Base-by-base conservation (phyloP, 2,888 invertebrate genomes). In the Drosophila koepferae region DNA sequence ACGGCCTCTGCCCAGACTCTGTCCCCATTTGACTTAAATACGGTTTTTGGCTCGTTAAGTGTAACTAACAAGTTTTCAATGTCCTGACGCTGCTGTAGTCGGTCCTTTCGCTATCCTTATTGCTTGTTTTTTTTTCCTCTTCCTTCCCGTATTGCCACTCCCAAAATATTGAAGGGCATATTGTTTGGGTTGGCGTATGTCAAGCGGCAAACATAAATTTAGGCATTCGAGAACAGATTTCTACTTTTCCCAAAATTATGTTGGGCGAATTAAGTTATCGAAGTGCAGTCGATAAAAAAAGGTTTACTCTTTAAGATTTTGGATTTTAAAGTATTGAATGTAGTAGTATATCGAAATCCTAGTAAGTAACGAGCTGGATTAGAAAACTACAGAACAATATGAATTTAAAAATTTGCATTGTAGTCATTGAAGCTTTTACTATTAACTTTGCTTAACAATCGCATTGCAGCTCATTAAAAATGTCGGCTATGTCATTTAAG, bases 11-110 rank as follows among this genome's bases (percentile, higher is more conserved):
- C 40, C 20, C 14, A 18, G 58, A 18, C 71, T 41, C 41, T 8
- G 41, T 41, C 63, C 62, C 81, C 56, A 72, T 83, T 83, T 83
- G 86, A 74, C 86, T 86, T 88, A 83, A 86, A 89, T 81, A 86
- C 86, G 81, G 84, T 76, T 79, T 88, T 86, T 81, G 81, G 89
- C 86, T 86, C 86, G 86, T 89, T 86, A 86, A 89, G 77, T 89
- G 84, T 81, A 83, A 79, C 89, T 86, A 86, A 86, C 81, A 83
- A 89, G 84, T 71, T 72, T 68, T 23, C 59, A 80, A 63, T 70
- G 61, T 20, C 48, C 58, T 28, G 48, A 14, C 61, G 41, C 38
- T 65, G 41, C 34, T 59, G 67, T 48, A 44, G 46, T 51, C 63
- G 56, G 48, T 63, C 58, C 51, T 63, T 79, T 59, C 64, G 65